Evolutionary conservation across 2,113 vertebrate genomes (phyloP).

Genomic region (Poeciliopsis prolifica): DNA sequence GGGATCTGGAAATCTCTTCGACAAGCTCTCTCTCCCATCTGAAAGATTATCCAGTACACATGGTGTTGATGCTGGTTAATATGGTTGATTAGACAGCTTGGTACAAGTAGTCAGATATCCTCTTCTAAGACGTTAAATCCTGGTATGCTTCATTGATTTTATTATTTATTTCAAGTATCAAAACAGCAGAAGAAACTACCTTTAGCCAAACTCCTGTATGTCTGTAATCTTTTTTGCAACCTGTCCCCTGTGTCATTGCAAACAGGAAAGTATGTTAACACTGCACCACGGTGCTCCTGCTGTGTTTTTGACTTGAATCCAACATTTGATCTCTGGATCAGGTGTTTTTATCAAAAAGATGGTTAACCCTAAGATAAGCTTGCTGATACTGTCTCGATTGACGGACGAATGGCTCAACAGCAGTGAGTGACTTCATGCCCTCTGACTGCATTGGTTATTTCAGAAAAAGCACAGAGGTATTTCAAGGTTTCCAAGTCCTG

Average conservation of each 20-base stretch:
- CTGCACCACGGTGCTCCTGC: background rate
- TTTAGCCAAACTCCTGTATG: background rate
- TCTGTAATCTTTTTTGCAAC: background rate
- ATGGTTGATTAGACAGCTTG: background rate
- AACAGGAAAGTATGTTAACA: background rate
- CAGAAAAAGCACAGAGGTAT: too few species aligned
- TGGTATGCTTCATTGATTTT: background rate
- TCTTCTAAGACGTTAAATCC: background rate
- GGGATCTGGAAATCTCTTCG: background rate
- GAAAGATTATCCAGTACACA: background rate
- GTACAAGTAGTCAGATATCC: background rate
- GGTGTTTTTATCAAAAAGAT: background rate
- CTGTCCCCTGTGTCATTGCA: background rate
- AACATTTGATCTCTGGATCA: background rate
- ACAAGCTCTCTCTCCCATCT: background rate
- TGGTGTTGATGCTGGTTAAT: background rate
- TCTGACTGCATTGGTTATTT: too few species aligned
- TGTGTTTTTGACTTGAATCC: background rate
- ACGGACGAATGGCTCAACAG: background rate
- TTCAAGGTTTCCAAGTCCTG: too few species aligned
- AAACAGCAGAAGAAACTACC: background rate
- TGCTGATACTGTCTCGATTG: background rate
- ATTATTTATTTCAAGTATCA: background rate
- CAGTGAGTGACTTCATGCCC: too few species aligned
- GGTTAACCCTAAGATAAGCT: background rate